These are phyloP conservation scores for Nysson spinosus DNA, from an alignment of 2,888 invertebrate species.

Conservation along the genomic window DNA sequence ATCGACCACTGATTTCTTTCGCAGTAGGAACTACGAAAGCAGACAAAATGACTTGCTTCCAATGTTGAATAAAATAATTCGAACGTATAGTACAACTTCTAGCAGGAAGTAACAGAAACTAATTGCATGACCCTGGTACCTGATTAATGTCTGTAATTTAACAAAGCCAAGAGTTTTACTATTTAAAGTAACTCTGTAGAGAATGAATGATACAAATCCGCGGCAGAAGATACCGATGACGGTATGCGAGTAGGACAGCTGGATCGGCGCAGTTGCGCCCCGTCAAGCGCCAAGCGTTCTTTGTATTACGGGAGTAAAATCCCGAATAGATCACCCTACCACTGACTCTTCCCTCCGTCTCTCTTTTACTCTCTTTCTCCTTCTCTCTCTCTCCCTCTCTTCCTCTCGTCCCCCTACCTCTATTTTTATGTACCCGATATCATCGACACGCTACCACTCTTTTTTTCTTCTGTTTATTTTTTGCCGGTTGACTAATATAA, in stretches of 20 bases:
- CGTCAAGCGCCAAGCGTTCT: conserved; percentile 70
- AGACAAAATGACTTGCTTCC: too few species aligned
- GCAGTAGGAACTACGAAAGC: too few species aligned
- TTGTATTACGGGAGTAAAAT: conserved; percentile 57
- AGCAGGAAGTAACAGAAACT: too few species aligned
- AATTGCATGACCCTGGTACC: too few species aligned
- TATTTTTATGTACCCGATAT: conserved; percentile 48
- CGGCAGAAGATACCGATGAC: too few species aligned
- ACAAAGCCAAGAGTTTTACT: too few species aligned
- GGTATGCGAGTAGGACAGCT: conserved; percentile 64
- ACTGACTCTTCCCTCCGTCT: conserved; percentile 22
- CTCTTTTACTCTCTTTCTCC: conserved; percentile 1
- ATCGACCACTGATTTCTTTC: too few species aligned
- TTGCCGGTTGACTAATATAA: conserved; percentile 50
- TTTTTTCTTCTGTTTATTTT: conserved; percentile 44
- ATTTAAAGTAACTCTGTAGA: too few species aligned
- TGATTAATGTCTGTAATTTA: too few species aligned
- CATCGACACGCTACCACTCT: conserved; percentile 37
- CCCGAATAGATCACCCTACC: conserved; percentile 55
- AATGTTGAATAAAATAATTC: too few species aligned
- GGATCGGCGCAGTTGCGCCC: conserved; percentile 61
- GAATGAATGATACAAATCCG: too few species aligned
- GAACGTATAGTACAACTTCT: too few species aligned
- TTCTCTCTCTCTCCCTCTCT: background rate
- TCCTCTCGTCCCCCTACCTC: conserved; percentile 11